Base-by-base conservation (phyloP, 2,113 vertebrate genomes). In the Plecotus auritus region DNA sequence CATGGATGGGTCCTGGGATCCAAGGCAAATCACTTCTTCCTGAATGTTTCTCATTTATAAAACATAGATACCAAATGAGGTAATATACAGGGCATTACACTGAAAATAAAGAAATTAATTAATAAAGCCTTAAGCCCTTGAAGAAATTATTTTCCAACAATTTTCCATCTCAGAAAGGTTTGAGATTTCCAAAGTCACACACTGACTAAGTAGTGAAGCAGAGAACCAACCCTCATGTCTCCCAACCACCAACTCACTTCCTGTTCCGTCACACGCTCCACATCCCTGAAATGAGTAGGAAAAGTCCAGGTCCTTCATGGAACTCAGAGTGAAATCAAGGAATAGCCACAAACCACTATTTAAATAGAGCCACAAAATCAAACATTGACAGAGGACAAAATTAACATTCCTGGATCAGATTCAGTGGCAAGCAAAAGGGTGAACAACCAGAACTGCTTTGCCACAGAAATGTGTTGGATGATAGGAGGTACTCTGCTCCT, bases 281-380 rank as follows among this genome's bases (percentile, higher is more conserved):
- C 23, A 32, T 45, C 66, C 40, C 45, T 88, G 54, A 69, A 89
- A 59, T 30, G 22, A 83, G 82, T 74, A 77, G 88, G 69, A 72
- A 67, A 74, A 74, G 67, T 56, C 77, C 92, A 89, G 82, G 66
- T 92, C 94, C 37, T 40, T 40, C 37, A 40, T 40, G 37, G 37
- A 40, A 85, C 13, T 59, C 94, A 91, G 66, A 77, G 49, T 14
- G 85, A 96, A 96, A 94, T 96, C 92, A 97, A 95, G 95, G 84
- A 96, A 97, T 45, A 49, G 69, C 90, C 94, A 96, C 96, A 97
- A 97, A 97, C 94, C 90, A 95, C 93, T 86, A 74, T 51, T 94
- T 67, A 95, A 96, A 81, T 67, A 91, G 17, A 83, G 78, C 30
- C 49, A 95, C 30, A 94, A 93, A 95, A 83, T 91, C 30, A 90